Evolutionary conservation across 2,113 vertebrate species (phyloP).

Genomic region (Carassius gibelio): DNA sequence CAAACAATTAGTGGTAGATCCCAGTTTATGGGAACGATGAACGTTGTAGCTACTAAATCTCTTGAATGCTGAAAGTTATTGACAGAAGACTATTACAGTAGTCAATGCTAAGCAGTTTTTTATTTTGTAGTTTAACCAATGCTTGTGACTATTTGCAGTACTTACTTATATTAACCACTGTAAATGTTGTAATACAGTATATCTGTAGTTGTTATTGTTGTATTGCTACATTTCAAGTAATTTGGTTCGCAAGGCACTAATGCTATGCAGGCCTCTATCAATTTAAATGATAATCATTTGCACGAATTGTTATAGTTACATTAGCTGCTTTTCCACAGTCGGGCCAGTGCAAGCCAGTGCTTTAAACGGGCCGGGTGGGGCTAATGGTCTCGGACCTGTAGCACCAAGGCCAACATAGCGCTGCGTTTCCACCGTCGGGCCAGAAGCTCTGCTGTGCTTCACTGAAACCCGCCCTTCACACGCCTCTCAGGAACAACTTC

Average conservation of each 20-base stretch:
- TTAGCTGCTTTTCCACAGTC: no score
- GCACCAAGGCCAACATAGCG: no score
- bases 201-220: background rate
- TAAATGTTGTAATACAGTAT: background rate
- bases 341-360: no score
- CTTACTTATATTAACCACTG: background rate
- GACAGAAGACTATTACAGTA: background rate
- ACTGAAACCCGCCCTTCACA: no score
- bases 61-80: background rate
- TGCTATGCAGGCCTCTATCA: background rate
- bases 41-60: background rate
- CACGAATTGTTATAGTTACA: background rate
- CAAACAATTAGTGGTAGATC: conserved; percentile 20
- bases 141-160: background rate
- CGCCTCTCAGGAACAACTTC: no score
- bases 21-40: conserved; percentile 4
- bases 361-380: no score
- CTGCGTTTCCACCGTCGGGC: no score
- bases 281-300: no score
- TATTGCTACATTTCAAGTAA: background rate
- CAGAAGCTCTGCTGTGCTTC: no score
- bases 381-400: no score
- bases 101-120: background rate
- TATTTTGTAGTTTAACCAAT: background rate
- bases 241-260: background rate